Base-by-base conservation (phyloP, 2,888 invertebrate genomes). In the Tetrapedia diversipes region DNA sequence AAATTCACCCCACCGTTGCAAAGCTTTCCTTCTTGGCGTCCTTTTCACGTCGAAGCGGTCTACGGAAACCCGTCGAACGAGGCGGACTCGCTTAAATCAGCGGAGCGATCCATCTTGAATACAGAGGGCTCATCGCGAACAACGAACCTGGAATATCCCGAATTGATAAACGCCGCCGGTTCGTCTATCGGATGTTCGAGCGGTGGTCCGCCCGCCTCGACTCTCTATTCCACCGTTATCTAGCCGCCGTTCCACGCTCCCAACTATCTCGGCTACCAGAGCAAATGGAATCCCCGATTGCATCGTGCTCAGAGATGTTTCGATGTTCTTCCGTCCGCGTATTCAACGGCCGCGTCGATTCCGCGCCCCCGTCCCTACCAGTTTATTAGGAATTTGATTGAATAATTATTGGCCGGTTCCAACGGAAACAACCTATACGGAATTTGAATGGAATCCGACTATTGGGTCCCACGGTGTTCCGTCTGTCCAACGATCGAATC, bases 231-330 rank as follows among this genome's bases (percentile, higher is more conserved):
- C n/a, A 49, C 74, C 43, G 61, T 79, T 79, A 78, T 79, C 71
- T 71, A 65, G 43, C 10, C 24, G 56, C 19, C 43, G 68, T 72
- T 72, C 78, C 61, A 66, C 76, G 70, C 56, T 65, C 39, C 72
- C 45, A 54, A 64, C 72, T 51, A 72, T 73, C 77, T 47, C 63
- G 22, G 11, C 65, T 22, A 24, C 27, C 24, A 14, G 19, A 49
- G 63, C 71, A 80, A 80, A 83, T 80, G 81, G 82, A 82, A 83
- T 82, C 54, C 74, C 43, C 74, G 80, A 69, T 71, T 39, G 83
- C 61, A 77, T 68, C 66, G 67, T 43, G 53, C 59, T 32, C 37
- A 14, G 64, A 68, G 71, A 80, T 64, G 81, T 83, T 79, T 77
- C 80, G 56, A 57, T 47, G 67, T 77, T 77, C 77, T 80, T 66